Base-by-base conservation (phyloP, 2,113 vertebrate genomes). In the Phodopus roborovskii region DNA sequence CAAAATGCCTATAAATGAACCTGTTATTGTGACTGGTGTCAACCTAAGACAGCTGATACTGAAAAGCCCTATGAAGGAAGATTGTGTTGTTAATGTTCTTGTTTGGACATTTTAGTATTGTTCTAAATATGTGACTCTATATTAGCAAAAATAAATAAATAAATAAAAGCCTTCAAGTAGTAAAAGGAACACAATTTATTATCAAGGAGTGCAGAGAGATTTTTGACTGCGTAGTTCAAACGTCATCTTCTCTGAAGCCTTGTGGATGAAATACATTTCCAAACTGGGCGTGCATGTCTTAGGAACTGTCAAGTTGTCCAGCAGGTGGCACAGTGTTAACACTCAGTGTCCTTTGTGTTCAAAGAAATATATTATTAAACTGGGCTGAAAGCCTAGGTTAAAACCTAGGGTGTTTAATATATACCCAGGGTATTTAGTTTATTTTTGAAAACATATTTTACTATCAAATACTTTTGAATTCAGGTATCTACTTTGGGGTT, bases 281-380 rank as follows among this genome's bases (percentile, higher is more conserved):
- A 88, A 58, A 30, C 60, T 81, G 22, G 26, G 26, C 81, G 42
- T 0, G 0, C 74, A 64, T 66, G 96, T 81, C 45, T 53, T 4
- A 20, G 95, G 88, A 95, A 77, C 50, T 74, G 96, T 75, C 77
- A 94, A 87, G 56, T 53, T 93, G 97, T 97, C 98, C 98, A 92
- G 98, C 95, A 99, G 98, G 98, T 98, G 98, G 98, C 98, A 98
- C 94, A 97, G 96, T 97, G 94, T 97, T 97, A 98, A 98, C 98
- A 97, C 94, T 84, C 36, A 97, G 45, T 83, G 11, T 1, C 9
- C 73, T 68, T 88, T 26, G 1, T 81, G n/a, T 91, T 66, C 26
- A 71, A 88, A 92, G 60, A 45, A 83, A 33, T n/a, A 66, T 50
- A 58, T 86, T 66, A 74, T 94, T 96, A 33, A 93, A 85, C 56